Base-by-base conservation (phyloP, 2,888 invertebrate genomes). In the Biston stratarius region DNA sequence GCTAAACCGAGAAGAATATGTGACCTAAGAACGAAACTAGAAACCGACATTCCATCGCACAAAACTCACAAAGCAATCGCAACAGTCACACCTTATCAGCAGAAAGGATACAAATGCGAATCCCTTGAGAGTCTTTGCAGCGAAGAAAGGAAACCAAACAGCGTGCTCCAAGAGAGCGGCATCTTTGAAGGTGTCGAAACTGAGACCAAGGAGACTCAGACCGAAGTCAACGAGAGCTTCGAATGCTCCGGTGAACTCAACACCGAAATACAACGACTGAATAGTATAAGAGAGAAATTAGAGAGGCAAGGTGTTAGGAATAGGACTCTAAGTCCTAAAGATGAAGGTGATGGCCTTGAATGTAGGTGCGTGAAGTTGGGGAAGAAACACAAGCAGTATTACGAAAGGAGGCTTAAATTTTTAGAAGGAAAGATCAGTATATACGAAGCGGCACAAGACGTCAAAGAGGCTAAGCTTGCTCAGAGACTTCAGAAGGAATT, bases 161-260 rank as follows among this genome's bases (percentile, higher is more conserved):
- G 92, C 77, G 91, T 95, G 78, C 89, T 96, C 38, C 96, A 96
- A 80, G 96, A 96, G 80, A 96, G 96, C 78, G 96, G 96, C 36
- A 96, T 96, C 74, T 96, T 96, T 78, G 96, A 96, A 78, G 96
- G 94, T 53, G 94, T 90, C 40, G 94, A 94, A 74, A 90, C 92
- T 65, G 92, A 92, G 70, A 85, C 86, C 49, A 92, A 87, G 71
- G 81, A 89, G 71, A 95, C 95, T 69, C 95, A 95, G 83, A 95
- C 95, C 61, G 95, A 95, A 63, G 91, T 91, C 45, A 95, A 94
- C 77, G 95, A 95, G 68, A 89, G 83, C 76, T 91, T 92, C 76
- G 94, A 94, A 84, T 91, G 88, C 79, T 88, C 85, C 69, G 92
- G 94, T 79, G 95, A 95, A 84, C 81, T 95, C 15, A 94, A 94